Conservation (phyloP, 2,797 vertebrate species). For the Phoebastria nigripes region DNA sequence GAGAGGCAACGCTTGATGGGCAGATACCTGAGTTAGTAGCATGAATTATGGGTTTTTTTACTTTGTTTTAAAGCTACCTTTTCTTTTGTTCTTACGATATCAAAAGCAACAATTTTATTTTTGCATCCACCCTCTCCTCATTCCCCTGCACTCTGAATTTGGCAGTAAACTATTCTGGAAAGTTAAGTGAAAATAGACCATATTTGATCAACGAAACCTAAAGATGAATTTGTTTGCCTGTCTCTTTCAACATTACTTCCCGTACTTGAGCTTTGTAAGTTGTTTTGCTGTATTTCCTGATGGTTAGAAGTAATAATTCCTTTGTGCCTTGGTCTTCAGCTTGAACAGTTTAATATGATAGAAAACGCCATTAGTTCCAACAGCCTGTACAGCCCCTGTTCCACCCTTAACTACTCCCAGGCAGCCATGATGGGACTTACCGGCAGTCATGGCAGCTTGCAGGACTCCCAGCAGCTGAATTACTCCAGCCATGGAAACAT, state of each 20-base stretch:
- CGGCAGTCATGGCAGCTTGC: constrained; percentile 88
- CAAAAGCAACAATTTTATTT: background rate
- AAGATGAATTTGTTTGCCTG: constrained; percentile 65
- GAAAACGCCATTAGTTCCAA: constrained; percentile 91
- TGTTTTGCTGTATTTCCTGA: background rate
- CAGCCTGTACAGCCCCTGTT: constrained; percentile 91
- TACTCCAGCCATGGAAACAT: constrained; percentile 93
- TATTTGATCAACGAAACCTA: background rate
- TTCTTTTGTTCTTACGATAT: rapidly evolving
- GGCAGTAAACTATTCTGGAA: background rate
- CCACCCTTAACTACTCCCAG: constrained; percentile 96
- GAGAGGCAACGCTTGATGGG: background rate
- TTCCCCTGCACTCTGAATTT: background rate
- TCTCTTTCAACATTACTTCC: background rate
- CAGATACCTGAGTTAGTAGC: background rate
- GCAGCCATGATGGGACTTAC: constrained; percentile 97
- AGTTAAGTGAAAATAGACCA: background rate
- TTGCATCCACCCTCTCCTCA: background rate
- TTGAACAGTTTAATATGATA: constrained; percentile 99
- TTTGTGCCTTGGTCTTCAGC: constrained; percentile 69
- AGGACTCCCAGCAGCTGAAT: constrained; percentile 86
- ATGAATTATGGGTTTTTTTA: background rate
- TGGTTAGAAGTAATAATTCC: background rate
- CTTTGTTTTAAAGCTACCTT: background rate
- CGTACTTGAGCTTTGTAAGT: background rate